Percentiles rank a stretch among this genome's conserved stretches.
These are phyloP conservation scores for Papilio glaucus DNA, from an alignment of 1,140 invertebrate species.

Conservation along the genomic window DNA sequence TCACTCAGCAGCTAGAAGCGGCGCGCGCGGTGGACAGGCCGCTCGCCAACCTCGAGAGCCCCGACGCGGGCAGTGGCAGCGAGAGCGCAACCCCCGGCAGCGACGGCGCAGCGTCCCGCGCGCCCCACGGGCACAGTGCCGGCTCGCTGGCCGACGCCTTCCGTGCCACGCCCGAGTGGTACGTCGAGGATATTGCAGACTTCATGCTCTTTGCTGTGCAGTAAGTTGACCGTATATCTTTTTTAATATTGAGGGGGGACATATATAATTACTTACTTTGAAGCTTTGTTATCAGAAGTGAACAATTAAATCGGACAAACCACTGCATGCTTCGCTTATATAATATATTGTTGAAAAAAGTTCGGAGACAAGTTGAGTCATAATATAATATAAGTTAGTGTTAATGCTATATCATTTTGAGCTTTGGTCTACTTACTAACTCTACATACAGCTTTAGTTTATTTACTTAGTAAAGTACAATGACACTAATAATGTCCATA, in stretches of 20 bases:
- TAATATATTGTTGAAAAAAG: too few species aligned
- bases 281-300: too few species aligned
- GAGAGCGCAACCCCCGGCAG: constrained; percentile 82
- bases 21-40: constrained; percentile 67
- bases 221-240: constrained; percentile 88
- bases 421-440: too few species aligned
- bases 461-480: constrained; percentile 9
- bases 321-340: too few species aligned
- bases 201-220: constrained; percentile 96
- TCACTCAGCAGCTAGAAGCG: constrained; percentile 86
- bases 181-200: constrained; percentile 97
- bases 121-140: constrained; percentile 49
- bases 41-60: constrained; percentile 43
- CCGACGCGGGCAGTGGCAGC: constrained; percentile 11
- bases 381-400: too few species aligned
- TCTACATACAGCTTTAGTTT: too few species aligned
- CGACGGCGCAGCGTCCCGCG: constrained; percentile 5
- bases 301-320: too few species aligned
- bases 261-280: too few species aligned
- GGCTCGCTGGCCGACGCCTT: constrained; percentile 88
- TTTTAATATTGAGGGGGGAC: neutral
- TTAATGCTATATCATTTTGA: neutral
- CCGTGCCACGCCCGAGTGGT: constrained; percentile 97
- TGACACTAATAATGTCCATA: neutral
- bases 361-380: too few species aligned